A percentile compares a stretch with the other conserved stretches of the same genome.
These are phyloP conservation scores for Alectura lathami DNA, from an alignment of 2,113 vertebrate species.

Conservation along the genomic window DNA sequence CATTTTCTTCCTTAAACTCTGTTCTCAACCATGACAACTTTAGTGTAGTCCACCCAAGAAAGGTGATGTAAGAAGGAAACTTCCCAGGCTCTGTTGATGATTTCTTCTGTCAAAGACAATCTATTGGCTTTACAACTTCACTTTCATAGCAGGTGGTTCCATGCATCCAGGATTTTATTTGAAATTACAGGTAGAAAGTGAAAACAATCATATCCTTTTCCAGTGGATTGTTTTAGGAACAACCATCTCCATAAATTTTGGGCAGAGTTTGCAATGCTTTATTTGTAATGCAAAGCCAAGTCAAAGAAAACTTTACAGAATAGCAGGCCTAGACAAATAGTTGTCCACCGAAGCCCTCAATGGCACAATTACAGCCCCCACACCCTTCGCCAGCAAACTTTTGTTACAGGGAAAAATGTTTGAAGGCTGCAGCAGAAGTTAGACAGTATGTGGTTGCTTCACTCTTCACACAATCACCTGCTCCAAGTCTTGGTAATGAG, in stretches of 20 bases:
- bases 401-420: conserved; percentile 18
- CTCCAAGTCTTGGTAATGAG: not conserved
- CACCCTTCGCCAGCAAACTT: conserved; percentile 41
- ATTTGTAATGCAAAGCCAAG: conserved; percentile 16
- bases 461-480: conserved; percentile 1
- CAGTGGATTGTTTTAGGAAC: not conserved
- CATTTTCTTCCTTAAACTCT: no score
- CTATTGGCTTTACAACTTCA: not conserved
- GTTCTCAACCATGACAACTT: no score
- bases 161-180: not conserved
- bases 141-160: not conserved
- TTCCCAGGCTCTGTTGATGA: not conserved
- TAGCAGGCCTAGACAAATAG: conserved; percentile 19
- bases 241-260: not conserved
- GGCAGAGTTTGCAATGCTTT: not conserved
- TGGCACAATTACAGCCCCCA: conserved; percentile 60
- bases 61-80: not conserved
- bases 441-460: not conserved
- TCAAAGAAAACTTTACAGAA: conserved; percentile 4
- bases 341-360: conserved; percentile 45
- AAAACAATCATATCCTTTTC: not conserved
- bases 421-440: conserved; percentile 26
- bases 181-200: not conserved
- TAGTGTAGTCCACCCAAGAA: not conserved
- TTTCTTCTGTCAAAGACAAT: not conserved